These are phyloP conservation scores for Catostylus mosaicus DNA, from an alignment of 30 jellyfish, hydroid and myxozoan species.

Conservation along the genomic window DNA sequence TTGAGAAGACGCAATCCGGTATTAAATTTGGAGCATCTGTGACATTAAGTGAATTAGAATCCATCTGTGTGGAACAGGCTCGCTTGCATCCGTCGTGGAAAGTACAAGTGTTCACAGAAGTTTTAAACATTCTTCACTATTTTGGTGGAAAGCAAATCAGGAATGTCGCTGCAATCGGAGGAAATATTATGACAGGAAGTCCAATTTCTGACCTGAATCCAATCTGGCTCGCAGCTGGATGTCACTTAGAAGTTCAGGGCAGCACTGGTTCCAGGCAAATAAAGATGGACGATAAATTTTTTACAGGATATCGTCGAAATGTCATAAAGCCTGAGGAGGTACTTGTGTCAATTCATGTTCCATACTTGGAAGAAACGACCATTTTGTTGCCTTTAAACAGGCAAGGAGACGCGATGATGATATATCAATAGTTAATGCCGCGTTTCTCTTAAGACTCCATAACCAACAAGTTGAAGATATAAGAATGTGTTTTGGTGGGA, in stretches of 20 bases:
- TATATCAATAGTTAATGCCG: slow-evolving; percentile 37
- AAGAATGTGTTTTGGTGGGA: slow-evolving; percentile 40
- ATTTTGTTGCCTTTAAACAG: slow-evolving; percentile 21
- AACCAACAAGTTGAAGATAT: slow-evolving; percentile 9
- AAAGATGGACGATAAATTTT: slow-evolving; percentile 38
- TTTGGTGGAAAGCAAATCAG: slow-evolving; percentile 52
- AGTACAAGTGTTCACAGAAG: slow-evolving; percentile 35
- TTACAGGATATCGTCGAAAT: slow-evolving; percentile 39
- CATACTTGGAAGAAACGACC: slow-evolving; percentile 40
- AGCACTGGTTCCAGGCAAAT: background rate
- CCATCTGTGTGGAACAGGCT: slow-evolving; percentile 17
- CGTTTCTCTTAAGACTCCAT: slow-evolving; percentile 17
- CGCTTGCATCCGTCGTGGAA: slow-evolving; percentile 21
- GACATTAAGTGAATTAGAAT: slow-evolving; percentile 32
- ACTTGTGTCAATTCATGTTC: slow-evolving; percentile 23
- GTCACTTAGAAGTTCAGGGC: slow-evolving; percentile 9
- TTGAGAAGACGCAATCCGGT: slow-evolving; percentile 5
- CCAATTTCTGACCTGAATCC: slow-evolving; percentile 50
- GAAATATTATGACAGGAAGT: slow-evolving; percentile 24
- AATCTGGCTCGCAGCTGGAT: slow-evolving; percentile 34
- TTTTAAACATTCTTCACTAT: slow-evolving; percentile 9
- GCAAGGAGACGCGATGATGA: slow-evolving; percentile 47
- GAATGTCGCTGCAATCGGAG: slow-evolving; percentile 54
- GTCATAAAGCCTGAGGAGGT: slow-evolving; percentile 39
- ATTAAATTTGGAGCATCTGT: slow-evolving; percentile 33